Evolutionary conservation across 2,888 invertebrate genomes (phyloP), one percentile per base, ranked within the genome.

Genomic region (Brenthis ino): DNA sequence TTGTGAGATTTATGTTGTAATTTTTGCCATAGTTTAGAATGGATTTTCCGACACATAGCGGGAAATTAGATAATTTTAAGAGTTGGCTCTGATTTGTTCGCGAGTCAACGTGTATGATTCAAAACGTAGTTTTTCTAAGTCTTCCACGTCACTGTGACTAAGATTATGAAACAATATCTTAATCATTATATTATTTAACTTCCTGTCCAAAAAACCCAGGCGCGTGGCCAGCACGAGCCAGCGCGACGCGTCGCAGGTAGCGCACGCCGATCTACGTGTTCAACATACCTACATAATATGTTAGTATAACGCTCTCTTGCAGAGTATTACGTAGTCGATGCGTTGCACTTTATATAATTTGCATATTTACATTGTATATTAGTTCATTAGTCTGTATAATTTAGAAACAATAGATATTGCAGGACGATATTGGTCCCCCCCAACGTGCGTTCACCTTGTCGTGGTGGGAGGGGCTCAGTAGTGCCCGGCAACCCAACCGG

Each of bases 121-220:
- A 71, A 71, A 28, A 56, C 63, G 70, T 67, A 66, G 64, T 63
- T 68, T 68, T 57, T 63, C 57, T 33, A 47, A 71, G 54, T 16
- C 12, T 47, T 47, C 50, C 24, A 43, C 57, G 61, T 60, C 33
- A 20, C 16, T 16, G 33, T 71, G 71, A 71, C 64, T 71, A 71
- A 69, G 53, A 55, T 71, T 71, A 71, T 69, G 64, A 71, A 71
- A 71, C 61, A 67, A 56, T 57, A 60, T 69, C 64, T 48, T 53
- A 64, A 66, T 61, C 12, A 57, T 48, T 48, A 53, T 58, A 51
- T 33, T 43, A 20, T 60, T 37, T 13, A 16, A 50, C 64, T 68
- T 65, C 70, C 68, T 61, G 56, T 51, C 64, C 67, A 60, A 71
- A 70, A 71, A 71, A 71, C 68, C 70, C 70, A 50, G 1, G 6